Evolutionary conservation across 2,113 vertebrate genomes (phyloP), one percentile per base, ranked within the genome.

Genomic region (Elephantulus edwardii): DNA sequence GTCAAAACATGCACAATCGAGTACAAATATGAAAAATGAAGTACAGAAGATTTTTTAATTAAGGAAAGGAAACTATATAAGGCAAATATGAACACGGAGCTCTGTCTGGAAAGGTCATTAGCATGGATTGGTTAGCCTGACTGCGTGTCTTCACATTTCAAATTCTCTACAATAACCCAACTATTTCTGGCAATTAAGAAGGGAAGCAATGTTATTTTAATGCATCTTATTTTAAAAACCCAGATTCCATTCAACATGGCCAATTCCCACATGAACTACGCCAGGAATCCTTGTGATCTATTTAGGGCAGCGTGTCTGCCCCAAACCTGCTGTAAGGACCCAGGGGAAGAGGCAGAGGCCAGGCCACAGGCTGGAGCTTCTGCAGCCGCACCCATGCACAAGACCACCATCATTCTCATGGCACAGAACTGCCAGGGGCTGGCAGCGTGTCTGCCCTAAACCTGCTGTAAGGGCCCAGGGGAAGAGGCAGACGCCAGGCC

Each of bases 1-100:
- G 71, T 70, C 83, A 62, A 77, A 89, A 56, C 83, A 82, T n/a
- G 89, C 60, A 81, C n/a, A 71, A 74, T 72, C 40, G 26, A 80
- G 35, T 66, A 60, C 54, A 83, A 40, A 91, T 5, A 42, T 40
- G 75, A 64, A 75, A 62, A 64, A 8, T 28, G 62, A 78, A 89
- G 1, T 46, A 26, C 20, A 11, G 76, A 83, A 88, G 52, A 40
- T 22, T 72, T 48, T 74, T 38, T 75, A 78, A 74, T 46, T 60
- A 90, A 56, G 14, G n/a, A 40, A 86, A 83, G 20, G 26, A 74
- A 80, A 42, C 40, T 78, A 48, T 8, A 22, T 68, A 64, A 46
- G 22, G 33, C 22, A 33, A 66, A 40, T 40, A 66, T 16, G 44
- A 81, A 90, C 28, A 80, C 48, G 66, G 80, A 86, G 38, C 14